These are phyloP conservation scores for Hyperopisus bebe DNA, from an alignment of 2,113 vertebrate genomes.

Conservation along the genomic window DNA sequence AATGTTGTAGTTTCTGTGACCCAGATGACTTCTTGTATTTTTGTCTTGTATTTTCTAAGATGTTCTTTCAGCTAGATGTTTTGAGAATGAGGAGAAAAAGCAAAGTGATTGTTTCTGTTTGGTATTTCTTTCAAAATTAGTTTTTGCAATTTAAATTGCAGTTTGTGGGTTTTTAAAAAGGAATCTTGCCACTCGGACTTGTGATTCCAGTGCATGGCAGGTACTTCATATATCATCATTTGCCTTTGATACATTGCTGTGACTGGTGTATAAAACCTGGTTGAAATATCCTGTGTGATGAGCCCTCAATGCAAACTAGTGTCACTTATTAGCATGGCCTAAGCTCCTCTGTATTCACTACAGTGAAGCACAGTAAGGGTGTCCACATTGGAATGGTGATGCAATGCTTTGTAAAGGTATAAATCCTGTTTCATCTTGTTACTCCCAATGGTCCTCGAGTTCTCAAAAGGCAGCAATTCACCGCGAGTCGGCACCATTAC, in stretches of 20 bases:
- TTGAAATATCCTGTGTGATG: background rate
- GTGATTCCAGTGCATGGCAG: background rate
- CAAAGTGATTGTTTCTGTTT: background rate
- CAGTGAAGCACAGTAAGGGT: background rate
- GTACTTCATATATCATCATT: background rate
- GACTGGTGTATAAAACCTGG: no score
- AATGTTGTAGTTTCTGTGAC: slow-evolving; percentile 10
- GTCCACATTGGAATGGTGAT: background rate
- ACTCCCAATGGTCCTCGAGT: background rate
- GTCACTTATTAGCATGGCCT: background rate
- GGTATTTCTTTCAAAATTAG: background rate
- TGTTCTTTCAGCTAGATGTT: slow-evolving; percentile 5
- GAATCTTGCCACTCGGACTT: background rate
- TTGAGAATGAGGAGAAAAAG: background rate
- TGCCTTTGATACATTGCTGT: background rate
- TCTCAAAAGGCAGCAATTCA: background rate
- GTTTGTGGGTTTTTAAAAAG: background rate
- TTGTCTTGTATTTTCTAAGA: slow-evolving; percentile 8
- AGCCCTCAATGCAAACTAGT: background rate
- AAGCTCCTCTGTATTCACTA: background rate
- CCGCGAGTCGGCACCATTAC: background rate
- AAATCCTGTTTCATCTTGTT: background rate
- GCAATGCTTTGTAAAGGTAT: background rate
- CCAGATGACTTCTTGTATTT: background rate
- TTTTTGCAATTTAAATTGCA: background rate